Evolutionary conservation across 2,888 invertebrate species (phyloP).

Genomic region (Fragum whitleyi): DNA sequence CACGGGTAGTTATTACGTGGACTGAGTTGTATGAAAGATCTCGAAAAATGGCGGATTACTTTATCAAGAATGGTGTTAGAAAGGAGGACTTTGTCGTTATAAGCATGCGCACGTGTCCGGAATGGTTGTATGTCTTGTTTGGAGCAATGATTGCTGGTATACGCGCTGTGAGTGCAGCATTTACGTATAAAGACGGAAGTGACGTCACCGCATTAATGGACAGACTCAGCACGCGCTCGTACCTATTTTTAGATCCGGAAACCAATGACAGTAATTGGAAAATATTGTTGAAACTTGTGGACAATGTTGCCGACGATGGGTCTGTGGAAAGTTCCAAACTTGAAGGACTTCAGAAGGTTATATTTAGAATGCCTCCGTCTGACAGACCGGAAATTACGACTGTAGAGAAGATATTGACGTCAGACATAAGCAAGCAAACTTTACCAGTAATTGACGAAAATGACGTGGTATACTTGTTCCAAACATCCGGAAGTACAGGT

Average conservation of each 20-base stretch:
- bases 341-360: constrained; percentile 29
- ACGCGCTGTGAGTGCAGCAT: constrained; percentile 28
- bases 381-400: not conserved
- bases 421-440: not conserved
- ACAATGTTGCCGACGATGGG: constrained; percentile 15
- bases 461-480: constrained; percentile 32
- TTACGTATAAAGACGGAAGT: constrained; percentile 58
- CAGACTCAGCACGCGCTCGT: constrained; percentile 29
- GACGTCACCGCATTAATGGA: constrained; percentile 52
- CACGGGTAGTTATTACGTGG: constrained; percentile 39
- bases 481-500: constrained; percentile 55
- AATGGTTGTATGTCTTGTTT: constrained; percentile 50
- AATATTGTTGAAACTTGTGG: constrained; percentile 29
- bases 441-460: constrained; percentile 29
- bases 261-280: constrained; percentile 35
- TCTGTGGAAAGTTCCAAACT: constrained; percentile 20
- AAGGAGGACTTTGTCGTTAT: constrained; percentile 39
- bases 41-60: constrained; percentile 19
- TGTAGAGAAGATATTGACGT: constrained; percentile 15
- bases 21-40: constrained; percentile 34
- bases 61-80: constrained; percentile 36
- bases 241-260: constrained; percentile 44
- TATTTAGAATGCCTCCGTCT: constrained; percentile 13
- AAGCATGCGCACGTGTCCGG: constrained; percentile 49
- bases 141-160: constrained; percentile 49